Conservation (phyloP, 2,888 invertebrate genomes). For the Silvanus unidentatus region DNA sequence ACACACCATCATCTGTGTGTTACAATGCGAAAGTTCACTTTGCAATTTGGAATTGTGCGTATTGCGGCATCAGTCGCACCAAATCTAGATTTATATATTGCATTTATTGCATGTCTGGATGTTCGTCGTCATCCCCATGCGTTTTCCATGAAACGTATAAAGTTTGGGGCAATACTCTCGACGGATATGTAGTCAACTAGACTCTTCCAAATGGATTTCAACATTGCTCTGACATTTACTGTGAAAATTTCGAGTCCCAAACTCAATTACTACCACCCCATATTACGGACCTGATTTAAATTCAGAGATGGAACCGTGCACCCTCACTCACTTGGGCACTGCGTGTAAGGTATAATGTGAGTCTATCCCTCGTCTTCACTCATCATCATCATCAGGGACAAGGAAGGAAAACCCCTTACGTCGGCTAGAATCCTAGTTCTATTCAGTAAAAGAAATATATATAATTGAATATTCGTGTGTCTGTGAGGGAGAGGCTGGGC, state of each 20-base stretch:
- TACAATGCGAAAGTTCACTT: neutral
- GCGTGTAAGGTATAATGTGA: too few species aligned
- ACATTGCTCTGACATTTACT: slow-evolving; percentile 18
- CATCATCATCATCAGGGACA: neutral
- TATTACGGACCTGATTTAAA: slow-evolving; percentile 37
- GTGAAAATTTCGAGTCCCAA: slow-evolving; percentile 23
- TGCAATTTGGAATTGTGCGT: neutral
- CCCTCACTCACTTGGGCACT: slow-evolving; percentile 3
- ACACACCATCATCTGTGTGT: slow-evolving; percentile 8
- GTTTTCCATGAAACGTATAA: too few species aligned
- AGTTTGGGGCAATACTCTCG: too few species aligned
- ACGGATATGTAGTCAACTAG: too few species aligned
- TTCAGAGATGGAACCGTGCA: slow-evolving; percentile 27
- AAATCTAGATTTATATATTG: slow-evolving; percentile 7
- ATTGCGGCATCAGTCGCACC: neutral
- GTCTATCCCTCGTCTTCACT: neutral
- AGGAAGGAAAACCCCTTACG: slow-evolving; percentile 1
- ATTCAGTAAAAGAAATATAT: slow-evolving; percentile 22
- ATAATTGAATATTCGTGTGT: slow-evolving; percentile 21
- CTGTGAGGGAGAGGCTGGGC: too few species aligned
- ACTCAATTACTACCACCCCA: slow-evolving; percentile 36
- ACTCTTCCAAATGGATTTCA: slow-evolving; percentile 16
- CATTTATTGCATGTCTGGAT: too few species aligned
- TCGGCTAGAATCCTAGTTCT: neutral
- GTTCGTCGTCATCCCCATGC: too few species aligned